Evolutionary conservation across 1,140 invertebrate species (phyloP).

Genomic region (Papilio helenus): DNA sequence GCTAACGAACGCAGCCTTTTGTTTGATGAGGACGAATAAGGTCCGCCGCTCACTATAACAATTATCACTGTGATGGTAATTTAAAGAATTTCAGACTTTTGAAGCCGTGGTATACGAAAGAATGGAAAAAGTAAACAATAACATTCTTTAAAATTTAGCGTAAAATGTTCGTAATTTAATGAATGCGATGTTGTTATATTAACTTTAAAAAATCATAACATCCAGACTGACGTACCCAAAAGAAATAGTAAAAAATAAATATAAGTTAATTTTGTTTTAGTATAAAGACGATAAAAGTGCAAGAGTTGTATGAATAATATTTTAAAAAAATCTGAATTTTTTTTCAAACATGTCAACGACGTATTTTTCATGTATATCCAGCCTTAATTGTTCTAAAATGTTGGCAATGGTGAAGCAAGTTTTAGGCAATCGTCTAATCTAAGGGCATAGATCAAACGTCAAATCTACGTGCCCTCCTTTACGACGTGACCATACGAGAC

Average conservation of each 20-base stretch:
- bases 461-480: constrained; percentile 18
- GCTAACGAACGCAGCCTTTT: constrained; percentile 52
- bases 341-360: no score
- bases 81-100: constrained; percentile 8
- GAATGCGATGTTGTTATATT: not conserved
- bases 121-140: constrained; percentile 2
- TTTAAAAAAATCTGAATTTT: no score
- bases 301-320: no score
- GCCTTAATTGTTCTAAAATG: not conserved
- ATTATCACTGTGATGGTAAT: constrained; percentile 21
- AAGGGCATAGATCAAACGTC: constrained; percentile 17
- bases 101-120: not conserved
- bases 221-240: no score
- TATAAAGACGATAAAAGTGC: no score
- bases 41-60: constrained; percentile 21
- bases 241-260: no score
- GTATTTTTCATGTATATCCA: not conserved
- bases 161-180: not conserved
- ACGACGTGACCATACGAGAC: constrained; percentile 5
- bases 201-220: no score
- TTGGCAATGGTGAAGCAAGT: not conserved
- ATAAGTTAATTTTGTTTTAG: no score
- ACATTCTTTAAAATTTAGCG: constrained; percentile 8
- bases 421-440: constrained; percentile 29
- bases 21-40: constrained; percentile 38